Percentiles rank a stretch among this genome's conserved stretches.
Conservation (phyloP, 64 coral and sea anemone species). For the Anthopleura sola region DNA sequence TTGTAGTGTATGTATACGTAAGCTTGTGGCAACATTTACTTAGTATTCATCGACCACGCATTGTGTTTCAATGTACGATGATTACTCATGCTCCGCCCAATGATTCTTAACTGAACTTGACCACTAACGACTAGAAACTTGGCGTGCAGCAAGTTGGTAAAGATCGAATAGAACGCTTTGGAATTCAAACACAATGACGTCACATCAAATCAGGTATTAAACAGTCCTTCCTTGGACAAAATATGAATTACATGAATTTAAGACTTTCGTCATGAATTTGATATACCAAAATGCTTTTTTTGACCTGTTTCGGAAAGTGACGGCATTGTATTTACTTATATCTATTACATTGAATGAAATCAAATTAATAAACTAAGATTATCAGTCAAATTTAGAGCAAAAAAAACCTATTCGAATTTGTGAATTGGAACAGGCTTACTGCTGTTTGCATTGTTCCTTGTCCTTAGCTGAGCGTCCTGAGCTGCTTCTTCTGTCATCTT, state of each 20-base stretch:
- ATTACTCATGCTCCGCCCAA: neutral
- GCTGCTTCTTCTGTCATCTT: neutral
- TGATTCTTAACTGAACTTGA: neutral
- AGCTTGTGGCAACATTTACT: neutral
- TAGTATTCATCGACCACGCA: neutral
- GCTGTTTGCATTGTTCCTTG: constrained; percentile 17
- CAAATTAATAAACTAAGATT: neutral
- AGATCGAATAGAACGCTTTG: no score
- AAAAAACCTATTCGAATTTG: neutral
- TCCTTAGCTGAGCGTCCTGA: neutral
- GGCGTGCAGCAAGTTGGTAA: no score
- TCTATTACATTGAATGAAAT: neutral
- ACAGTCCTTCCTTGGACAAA: no score
- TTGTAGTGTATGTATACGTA: neutral
- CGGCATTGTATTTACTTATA: no score
- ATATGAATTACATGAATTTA: no score
- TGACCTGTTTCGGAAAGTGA: neutral
- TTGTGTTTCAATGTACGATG: neutral
- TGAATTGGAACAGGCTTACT: no score
- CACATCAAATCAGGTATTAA: no score
- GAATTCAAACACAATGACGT: no score
- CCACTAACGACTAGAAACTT: neutral
- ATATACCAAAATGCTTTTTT: neutral
- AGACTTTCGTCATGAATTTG: neutral
- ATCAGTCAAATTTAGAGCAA: neutral